phyloP scores from a whole-genome alignment of 2,113 vertebrate genomes.

The Clupea harengus region DNA sequence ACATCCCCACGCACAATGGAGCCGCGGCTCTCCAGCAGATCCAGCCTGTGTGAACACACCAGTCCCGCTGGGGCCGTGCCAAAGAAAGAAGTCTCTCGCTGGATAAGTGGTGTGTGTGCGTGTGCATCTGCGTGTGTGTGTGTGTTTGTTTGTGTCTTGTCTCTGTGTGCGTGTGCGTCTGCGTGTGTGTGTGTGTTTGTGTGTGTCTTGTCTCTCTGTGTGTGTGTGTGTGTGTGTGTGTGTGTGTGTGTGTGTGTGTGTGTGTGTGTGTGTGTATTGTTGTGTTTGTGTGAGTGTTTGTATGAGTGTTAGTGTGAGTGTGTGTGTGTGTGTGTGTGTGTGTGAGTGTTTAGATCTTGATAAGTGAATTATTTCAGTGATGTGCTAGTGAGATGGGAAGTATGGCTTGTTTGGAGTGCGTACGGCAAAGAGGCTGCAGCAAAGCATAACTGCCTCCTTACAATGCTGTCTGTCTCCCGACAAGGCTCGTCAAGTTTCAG shows the following conservation, averaged over 20 bases:
- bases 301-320: not conserved
- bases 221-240: not conserved
- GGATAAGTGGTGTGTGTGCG: not conserved
- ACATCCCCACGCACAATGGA: too few relatives aligned
- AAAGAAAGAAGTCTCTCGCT: not conserved
- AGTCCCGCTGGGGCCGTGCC: not conserved
- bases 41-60: not conserved
- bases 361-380: too few relatives aligned
- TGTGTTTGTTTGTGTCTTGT: not conserved
- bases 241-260: not conserved
- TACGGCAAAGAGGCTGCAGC: too few relatives aligned
- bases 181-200: not conserved
- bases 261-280: not conserved
- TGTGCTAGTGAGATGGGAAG: too few relatives aligned
- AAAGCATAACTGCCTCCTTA: conserved; percentile 40
- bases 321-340: not conserved
- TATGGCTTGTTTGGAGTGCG: too few relatives aligned
- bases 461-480: conserved; percentile 49
- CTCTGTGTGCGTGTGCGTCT: not conserved
- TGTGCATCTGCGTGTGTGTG: not conserved
- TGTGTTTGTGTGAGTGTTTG: not conserved
- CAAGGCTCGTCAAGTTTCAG: conserved; percentile 48
- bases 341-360: not conserved
- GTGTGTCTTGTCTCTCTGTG: not conserved
- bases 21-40: not conserved